Conservation (phyloP, 2,113 vertebrate genomes). For the Meriones unguiculatus region DNA sequence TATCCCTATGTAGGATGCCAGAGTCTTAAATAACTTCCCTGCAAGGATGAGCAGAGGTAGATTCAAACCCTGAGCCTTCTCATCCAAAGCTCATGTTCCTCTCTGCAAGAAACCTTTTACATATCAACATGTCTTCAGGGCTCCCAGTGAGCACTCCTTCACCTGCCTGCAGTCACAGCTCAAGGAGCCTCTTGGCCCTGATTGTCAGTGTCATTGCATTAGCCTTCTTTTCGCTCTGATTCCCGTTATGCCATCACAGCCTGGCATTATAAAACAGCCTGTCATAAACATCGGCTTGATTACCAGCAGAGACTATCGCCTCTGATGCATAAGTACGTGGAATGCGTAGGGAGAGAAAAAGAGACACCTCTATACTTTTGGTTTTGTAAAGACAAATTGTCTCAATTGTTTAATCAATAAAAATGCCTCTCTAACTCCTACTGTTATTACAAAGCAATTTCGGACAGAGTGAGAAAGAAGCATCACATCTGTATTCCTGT, state of each 20-base stretch:
- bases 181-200: not conserved
- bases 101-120: not conserved
- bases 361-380: conserved; percentile 86
- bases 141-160: not conserved
- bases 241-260: conserved; percentile 35
- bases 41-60: conserved; percentile 2
- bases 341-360: conserved; percentile 73
- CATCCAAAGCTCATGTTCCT: not conserved
- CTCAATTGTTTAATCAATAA: conserved; percentile 89
- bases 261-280: conserved; percentile 60
- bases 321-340: conserved; percentile 81
- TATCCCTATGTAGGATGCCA: conserved; percentile 37
- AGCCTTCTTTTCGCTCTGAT: conserved; percentile 58
- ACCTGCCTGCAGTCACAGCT: not conserved
- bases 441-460: conserved; percentile 87
- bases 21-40: conserved; percentile 21
- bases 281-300: conserved; percentile 81
- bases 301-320: conserved; percentile 73
- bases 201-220: conserved; percentile 61
- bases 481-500: conserved; percentile 81
- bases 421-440: conserved; percentile 86
- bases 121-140: not conserved
- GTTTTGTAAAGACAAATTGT: conserved; percentile 86
- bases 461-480: conserved; percentile 82
- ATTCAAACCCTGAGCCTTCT: not conserved